Base-by-base conservation (phyloP, 1,140 invertebrate genomes). In the Hermatobates lingyangjiaoensis region DNA sequence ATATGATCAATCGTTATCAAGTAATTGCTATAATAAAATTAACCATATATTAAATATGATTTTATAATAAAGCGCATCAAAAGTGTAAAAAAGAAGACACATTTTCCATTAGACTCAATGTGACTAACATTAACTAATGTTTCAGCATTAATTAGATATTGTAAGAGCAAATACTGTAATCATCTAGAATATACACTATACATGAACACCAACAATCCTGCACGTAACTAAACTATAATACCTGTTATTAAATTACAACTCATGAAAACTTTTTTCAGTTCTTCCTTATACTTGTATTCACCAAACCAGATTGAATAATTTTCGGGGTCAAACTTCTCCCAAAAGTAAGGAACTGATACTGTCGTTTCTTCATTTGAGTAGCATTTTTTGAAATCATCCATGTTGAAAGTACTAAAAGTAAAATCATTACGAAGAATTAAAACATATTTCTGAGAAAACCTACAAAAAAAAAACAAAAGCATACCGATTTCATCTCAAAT, bases 291-390 rank as follows among this genome's bases (percentile, higher is more conserved):
- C 67, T 96, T 96, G 74, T 99, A 99, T 73, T 96, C 89, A 51
- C 87, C 81, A 52, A 79, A 81, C 95, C 95, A 99, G 64, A 98
- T 93, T 45, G 93, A 98, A 68, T 94, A 96, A 67, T 95, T 79
- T 64, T 94, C 82, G 21, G 86, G 71, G 66, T 99, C 96, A 70
- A 98, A 98, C 65, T 98, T 91, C 61, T 95, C 78, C 86, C 92
- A 98, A 73, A 99, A 99, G 64, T 93, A 98, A 2, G 92, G 89
- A 62, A 99, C 81, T 34, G 94, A 96, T 61, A 85, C 82, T 27
- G 75, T 69, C 63, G 89, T 92, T 50, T 95, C 88, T 68, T 98
- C 86, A 62, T 99, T 99, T 40, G 92, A 98, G 66, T 98, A 99
- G 58, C 76, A 80, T 53, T 90, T 77, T 70, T 99, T 99, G 70